Evolutionary conservation across 2,113 vertebrate species (phyloP), one percentile per base, ranked within the genome.

Genomic region (Cryptotis parvus): DNA sequence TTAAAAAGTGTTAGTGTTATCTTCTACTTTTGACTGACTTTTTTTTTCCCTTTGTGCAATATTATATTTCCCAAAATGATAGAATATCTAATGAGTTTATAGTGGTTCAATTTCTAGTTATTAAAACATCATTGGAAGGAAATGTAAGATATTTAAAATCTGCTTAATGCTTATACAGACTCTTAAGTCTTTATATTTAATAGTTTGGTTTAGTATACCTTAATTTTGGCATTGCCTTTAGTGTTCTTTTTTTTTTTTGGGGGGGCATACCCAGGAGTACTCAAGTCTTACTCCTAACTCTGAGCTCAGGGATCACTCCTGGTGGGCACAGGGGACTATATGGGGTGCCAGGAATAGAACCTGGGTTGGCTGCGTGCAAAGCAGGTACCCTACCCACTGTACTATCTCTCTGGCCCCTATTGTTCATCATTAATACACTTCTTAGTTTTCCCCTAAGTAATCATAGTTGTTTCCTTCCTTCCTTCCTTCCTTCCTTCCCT

Each of bases 401-500:
- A 26, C 58, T 61, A 61, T 26, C 58, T 61, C 58, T 26, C 58
- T 26, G 20, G 18, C 9, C 49, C 84, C 49, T 84, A 55, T 4
- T 7, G 8, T 74, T 88, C 27, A 33, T 58, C 91, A 0, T 93
- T 92, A 63, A 43, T 72, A 4, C 1, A 66, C 7, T 45, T 90
- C 33, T 91, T 58, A 76, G 33, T 72, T 89, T 80, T 91, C 37
- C 37, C 37, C 11, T 79, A 9, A n/a, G 31, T 94, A 63, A 93
- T 39, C 0, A 3, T 39, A 58, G 84, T 90, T n/a, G n/a, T n/a
- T n/a, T n/a, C 45, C 68, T 10, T 94, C 83, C 91, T 92, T 37
- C 65, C 84, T 83, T 92, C 45, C 68, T 10, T 94, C 83, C 91
- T 92, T 37, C 65, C 84, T 83, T 92, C 45, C 68, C 9, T 94